A percentile compares a stretch with the other conserved stretches of the same genome.
Evolutionary conservation across 2,113 vertebrate species (phyloP).

Genomic region (Leucosticte australis): DNA sequence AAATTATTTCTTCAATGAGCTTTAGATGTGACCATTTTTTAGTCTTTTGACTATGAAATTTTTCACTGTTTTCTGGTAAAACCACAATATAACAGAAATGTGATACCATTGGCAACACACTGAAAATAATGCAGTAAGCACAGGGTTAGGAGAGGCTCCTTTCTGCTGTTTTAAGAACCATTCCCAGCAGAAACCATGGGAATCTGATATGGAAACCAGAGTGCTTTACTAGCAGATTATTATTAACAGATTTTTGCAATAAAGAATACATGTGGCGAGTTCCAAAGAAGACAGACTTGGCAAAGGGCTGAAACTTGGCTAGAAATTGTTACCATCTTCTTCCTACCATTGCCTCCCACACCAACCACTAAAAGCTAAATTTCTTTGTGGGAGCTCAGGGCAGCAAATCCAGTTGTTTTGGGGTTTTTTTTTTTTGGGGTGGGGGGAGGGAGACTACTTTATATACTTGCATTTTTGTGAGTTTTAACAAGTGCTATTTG

Average conservation of each 20-base stretch:
- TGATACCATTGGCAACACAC: fast-evolving
- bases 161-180: not conserved
- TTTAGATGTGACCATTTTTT: not conserved
- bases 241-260: not conserved
- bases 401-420: not conserved
- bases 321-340: not conserved
- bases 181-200: conserved; percentile 1
- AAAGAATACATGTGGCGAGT: not conserved
- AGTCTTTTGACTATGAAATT: not conserved
- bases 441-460: not conserved
- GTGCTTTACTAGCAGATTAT: not conserved
- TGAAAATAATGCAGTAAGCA: not conserved
- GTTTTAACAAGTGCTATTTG: not conserved
- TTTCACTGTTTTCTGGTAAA: not conserved
- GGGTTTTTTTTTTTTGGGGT: not conserved
- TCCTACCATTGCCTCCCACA: not conserved
- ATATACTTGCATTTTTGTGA: not conserved
- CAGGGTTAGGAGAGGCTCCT: not conserved
- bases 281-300: not conserved
- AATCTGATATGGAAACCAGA: not conserved
- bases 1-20: not conserved
- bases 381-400: not conserved
- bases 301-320: not conserved
- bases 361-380: not conserved
- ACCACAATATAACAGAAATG: not conserved